A percentile compares a stretch with the other conserved stretches of the same genome.
phyloP scores from a whole-genome alignment of 2,113 vertebrate species.

The Odocoileus virginianus region DNA sequence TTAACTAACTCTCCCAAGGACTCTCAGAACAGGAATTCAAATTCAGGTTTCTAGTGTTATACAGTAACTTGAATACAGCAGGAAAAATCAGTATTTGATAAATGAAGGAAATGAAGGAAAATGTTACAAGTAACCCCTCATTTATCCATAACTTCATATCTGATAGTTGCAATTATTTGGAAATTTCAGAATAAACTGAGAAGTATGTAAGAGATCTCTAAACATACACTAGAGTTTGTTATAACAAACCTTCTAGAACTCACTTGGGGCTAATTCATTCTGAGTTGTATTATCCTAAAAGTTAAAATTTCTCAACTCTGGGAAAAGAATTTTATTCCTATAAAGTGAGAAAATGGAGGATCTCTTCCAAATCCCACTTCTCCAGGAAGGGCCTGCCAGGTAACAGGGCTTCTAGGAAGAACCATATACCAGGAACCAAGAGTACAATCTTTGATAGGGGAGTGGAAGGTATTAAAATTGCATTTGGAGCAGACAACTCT shows the following conservation, averaged over 20 bases:
- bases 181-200: background rate
- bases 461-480: background rate
- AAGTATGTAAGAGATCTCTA: background rate
- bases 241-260: background rate
- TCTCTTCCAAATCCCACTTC: background rate
- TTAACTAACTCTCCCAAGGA: background rate
- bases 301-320: background rate
- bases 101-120: background rate
- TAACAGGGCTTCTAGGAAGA: background rate
- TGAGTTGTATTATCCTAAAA: background rate
- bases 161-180: background rate
- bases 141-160: background rate
- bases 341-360: background rate
- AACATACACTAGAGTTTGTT: background rate
- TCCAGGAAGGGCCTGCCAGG: background rate
- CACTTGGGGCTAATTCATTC: background rate
- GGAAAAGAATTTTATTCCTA: background rate
- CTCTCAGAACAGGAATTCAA: background rate
- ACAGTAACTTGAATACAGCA: background rate
- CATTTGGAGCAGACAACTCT: background rate
- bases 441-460: background rate
- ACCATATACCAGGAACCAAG: background rate
- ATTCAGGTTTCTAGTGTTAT: background rate
- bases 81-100: background rate
- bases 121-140: background rate